Base-by-base conservation (phyloP, 2,113 vertebrate species). In the Halcyon malimbica region DNA sequence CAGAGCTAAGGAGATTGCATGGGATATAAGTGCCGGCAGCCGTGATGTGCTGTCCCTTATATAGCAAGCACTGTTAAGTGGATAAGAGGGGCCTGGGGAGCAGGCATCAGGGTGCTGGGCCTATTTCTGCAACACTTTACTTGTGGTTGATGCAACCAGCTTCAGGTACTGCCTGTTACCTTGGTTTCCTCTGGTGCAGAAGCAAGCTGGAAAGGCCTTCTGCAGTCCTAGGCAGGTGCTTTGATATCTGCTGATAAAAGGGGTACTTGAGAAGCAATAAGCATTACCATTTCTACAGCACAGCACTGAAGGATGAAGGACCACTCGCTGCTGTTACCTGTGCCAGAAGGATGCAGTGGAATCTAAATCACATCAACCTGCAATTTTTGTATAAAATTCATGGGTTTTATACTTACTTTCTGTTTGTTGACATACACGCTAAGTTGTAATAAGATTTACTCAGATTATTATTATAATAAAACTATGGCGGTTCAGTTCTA, bases 1-100 rank as follows among this genome's bases (percentile, higher is more conserved):
- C 73, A 75, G 62, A 41, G 60, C 65, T 97, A 94, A 97, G 87
- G 94, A 75, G 96, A 93, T 96, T 94, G 65, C 1, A 8, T 33
- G 83, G 87, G 86, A 65, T 91, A 3, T 94, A 96, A 82, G 62
- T 41, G 0, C 25, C 1, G 5, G 48, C 20, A 23, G 92, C 44
- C 3, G 3, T 41, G 60, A 46, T 9, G 7, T 63, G 10, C 73
- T 59, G 60, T 64, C 86, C 93, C 60, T 86, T 70, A 70, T 93
- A 93, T 90, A 94, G 94, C 88, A 94, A 84, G 86, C 6, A 8
- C 28, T 0, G 0, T 37, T 96, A 95, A 97, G 93, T 82, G 91
- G 94, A 94, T 96, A 86, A 96, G 63, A 37, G 39, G 68, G 68
- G 68, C 85, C 63, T 7, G 9, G 39, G 53, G 29, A 88, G 82